A percentile compares a stretch with the other conserved stretches of the same genome.
These are phyloP conservation scores for Taxidea taxus DNA, from an alignment of 2,113 vertebrate genomes.

Conservation along the genomic window DNA sequence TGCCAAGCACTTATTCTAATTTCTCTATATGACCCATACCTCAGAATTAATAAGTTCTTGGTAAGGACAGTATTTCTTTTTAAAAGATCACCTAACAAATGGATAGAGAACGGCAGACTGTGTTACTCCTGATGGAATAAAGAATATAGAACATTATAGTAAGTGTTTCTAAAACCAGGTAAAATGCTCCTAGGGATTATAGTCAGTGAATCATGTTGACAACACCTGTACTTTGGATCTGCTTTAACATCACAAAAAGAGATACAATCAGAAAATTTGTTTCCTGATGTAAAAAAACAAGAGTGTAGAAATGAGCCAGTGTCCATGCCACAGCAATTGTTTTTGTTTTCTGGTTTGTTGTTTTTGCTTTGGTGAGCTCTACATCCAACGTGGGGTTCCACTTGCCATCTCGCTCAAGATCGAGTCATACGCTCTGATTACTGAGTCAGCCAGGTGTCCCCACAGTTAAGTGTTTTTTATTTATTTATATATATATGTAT, in stretches of 20 bases:
- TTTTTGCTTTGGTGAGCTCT: neutral
- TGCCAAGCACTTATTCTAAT: neutral
- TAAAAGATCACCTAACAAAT: neutral
- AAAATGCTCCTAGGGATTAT: neutral
- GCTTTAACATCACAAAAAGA: neutral
- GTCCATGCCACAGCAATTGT: neutral
- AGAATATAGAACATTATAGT: neutral
- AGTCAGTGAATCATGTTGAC: neutral
- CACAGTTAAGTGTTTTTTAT: neutral
- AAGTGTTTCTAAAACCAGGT: neutral
- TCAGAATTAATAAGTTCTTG: neutral
- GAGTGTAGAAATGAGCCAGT: neutral
- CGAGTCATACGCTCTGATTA: neutral
- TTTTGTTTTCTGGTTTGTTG: neutral
- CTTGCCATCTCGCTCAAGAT: neutral
- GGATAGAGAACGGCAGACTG: neutral
- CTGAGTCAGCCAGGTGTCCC: neutral
- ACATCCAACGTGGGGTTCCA: neutral
- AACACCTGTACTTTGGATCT: neutral
- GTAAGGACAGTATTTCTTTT: neutral
- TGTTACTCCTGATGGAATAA: neutral
- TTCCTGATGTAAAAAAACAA: neutral
- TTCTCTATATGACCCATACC: neutral
- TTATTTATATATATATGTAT: too few relatives aligned
- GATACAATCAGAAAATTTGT: neutral